Evolutionary conservation across 2,888 invertebrate genomes (phyloP).

Genomic region (Meta bourneti): DNA sequence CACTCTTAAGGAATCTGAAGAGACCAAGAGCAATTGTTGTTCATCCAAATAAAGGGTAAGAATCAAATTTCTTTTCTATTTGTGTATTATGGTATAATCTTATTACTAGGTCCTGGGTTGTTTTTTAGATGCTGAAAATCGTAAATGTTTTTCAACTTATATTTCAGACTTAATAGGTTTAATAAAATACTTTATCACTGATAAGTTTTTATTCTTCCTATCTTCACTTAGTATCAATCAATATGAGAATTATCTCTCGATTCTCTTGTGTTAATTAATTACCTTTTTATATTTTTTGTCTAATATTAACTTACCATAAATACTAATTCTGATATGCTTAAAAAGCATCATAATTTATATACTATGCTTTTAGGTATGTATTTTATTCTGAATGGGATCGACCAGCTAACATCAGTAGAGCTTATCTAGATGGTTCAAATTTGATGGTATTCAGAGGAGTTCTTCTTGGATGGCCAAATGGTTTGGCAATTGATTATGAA

Average conservation of each 20-base stretch:
- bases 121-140: background rate
- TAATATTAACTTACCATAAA: background rate
- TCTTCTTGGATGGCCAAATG: constrained; percentile 98
- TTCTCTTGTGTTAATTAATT: no score
- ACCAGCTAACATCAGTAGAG: constrained; percentile 96
- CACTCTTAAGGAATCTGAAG: constrained; percentile 91
- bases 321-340: background rate
- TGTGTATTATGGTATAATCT: no score
- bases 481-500: constrained; percentile 94
- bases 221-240: no score
- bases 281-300: no score
- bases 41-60: constrained; percentile 93
- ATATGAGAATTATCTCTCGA: no score
- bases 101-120: no score
- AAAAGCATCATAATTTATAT: background rate
- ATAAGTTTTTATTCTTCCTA: no score
- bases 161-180: background rate
- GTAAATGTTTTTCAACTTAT: background rate
- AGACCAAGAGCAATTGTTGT: constrained; percentile 97
- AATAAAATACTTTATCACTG: no score
- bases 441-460: constrained; percentile 93
- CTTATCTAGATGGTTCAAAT: constrained; percentile 93
- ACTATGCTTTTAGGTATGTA: constrained; percentile 84
- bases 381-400: constrained; percentile 98
- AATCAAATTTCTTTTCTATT: background rate